Percentiles rank a stretch among this genome's conserved stretches.
Evolutionary conservation across 2,113 vertebrate species (phyloP).

Genomic region (Callospermophilus lateralis): DNA sequence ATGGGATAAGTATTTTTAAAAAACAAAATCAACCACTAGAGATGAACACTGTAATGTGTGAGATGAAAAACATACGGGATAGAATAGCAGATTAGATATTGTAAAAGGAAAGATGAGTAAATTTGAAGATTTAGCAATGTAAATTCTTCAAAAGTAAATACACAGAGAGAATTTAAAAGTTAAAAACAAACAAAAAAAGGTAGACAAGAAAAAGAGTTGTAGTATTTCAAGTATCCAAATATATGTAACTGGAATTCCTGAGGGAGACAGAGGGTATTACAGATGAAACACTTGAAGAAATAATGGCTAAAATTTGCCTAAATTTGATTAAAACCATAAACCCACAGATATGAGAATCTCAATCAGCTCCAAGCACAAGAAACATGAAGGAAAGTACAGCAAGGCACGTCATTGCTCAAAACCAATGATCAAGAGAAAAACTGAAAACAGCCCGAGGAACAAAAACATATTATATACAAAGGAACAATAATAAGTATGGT

Average conservation of each 20-base stretch:
- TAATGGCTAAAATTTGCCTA: neutral
- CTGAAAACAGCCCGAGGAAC: neutral
- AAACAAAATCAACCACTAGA: neutral
- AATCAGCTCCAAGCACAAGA: neutral
- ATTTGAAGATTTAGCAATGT: neutral
- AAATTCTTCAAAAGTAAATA: neutral
- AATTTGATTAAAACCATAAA: neutral
- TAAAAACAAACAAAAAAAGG: neutral
- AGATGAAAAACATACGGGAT: neutral
- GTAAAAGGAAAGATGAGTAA: neutral
- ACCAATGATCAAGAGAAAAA: neutral
- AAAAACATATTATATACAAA: neutral
- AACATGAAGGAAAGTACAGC: neutral
- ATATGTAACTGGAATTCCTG: neutral
- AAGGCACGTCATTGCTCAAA: neutral
- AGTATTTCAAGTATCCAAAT: neutral
- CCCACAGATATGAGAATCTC: neutral
- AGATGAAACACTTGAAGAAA: neutral
- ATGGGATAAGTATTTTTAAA: neutral
- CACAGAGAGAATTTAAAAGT: neutral
- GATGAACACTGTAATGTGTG: neutral
- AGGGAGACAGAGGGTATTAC: neutral
- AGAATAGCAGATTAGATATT: neutral
- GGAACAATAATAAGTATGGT: neutral
- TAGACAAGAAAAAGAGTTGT: neutral